These are phyloP conservation scores for Ailurus styani DNA, from an alignment of 2,113 vertebrate species.

Conservation along the genomic window DNA sequence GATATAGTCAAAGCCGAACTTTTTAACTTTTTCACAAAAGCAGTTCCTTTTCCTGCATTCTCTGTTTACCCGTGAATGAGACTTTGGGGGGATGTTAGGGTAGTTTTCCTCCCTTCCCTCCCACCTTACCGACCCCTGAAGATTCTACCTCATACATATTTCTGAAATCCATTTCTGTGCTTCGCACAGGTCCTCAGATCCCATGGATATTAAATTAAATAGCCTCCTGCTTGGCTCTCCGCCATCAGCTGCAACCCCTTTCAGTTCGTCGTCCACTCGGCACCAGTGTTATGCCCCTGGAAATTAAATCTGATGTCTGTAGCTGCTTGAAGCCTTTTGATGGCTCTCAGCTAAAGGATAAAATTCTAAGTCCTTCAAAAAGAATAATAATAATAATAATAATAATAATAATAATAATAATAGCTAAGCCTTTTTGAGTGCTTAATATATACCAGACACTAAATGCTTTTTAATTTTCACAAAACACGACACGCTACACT, in stretches of 20 bases:
- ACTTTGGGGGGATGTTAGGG: too few relatives aligned
- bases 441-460: not conserved
- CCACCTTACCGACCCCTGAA: not conserved
- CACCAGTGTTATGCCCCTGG: not conserved
- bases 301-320: not conserved
- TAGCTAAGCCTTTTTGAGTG: not conserved
- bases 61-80: not conserved
- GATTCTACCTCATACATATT: fast-evolving
- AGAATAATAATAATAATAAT: not conserved
- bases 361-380: not conserved
- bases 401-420: not conserved
- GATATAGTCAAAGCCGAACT: not conserved
- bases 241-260: not conserved
- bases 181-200: not conserved
- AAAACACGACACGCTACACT: not conserved
- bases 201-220: too few relatives aligned
- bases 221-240: not conserved
- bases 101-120: not conserved
- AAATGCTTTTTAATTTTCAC: not conserved
- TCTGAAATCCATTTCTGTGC: not conserved
- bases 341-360: not conserved
- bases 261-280: not conserved
- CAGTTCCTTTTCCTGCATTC: not conserved
- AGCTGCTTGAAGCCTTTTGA: not conserved
- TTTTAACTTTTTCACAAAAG: not conserved